Conservation (phyloP, 2,888 invertebrate genomes). For the Lymantria dispar region DNA sequence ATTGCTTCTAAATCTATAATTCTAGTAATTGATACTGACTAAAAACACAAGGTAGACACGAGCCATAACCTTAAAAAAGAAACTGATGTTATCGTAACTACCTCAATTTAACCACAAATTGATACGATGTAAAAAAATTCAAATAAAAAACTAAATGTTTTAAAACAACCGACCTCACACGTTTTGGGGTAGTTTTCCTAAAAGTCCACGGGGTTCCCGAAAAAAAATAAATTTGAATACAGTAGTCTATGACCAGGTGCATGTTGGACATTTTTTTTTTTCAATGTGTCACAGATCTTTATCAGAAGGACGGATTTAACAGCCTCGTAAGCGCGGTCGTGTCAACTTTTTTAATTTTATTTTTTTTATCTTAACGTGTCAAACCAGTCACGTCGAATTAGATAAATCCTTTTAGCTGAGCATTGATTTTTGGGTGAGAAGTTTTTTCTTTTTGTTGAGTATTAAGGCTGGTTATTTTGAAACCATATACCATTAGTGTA, state of each 20-base stretch:
- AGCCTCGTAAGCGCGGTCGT: conserved; percentile 70
- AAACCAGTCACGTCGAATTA: conserved; percentile 77
- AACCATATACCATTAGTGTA: conserved; percentile 3
- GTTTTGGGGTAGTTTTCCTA: conserved; percentile 57
- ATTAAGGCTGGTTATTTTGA: conserved; percentile 18
- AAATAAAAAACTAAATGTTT: conserved; percentile 40
- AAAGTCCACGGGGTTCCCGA: conserved; percentile 57
- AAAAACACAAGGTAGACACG: conserved; percentile 25
- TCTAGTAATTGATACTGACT: conserved; percentile 25
- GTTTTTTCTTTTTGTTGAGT: conserved; percentile 28
- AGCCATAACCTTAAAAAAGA: conserved; percentile 24
- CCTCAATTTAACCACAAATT: conserved; percentile 46
- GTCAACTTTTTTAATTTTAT: conserved; percentile 63
- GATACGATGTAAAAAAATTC: conserved; percentile 52
- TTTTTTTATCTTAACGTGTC: conserved; percentile 59
- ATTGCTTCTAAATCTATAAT: conserved; percentile 9
- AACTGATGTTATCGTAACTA: conserved; percentile 44
- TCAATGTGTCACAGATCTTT: conserved; percentile 78
- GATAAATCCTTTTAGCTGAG: conserved; percentile 70
- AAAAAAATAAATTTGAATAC: conserved; percentile 73
- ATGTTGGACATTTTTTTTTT: conserved; percentile 56
- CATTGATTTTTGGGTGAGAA: conserved; percentile 61
- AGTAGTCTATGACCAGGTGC: conserved; percentile 57
- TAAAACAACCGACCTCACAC: conserved; percentile 62
- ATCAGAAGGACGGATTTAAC: conserved; percentile 75